phyloP scores from a whole-genome alignment of 2,888 invertebrate genomes.

The Liposcelis brunnea region DNA sequence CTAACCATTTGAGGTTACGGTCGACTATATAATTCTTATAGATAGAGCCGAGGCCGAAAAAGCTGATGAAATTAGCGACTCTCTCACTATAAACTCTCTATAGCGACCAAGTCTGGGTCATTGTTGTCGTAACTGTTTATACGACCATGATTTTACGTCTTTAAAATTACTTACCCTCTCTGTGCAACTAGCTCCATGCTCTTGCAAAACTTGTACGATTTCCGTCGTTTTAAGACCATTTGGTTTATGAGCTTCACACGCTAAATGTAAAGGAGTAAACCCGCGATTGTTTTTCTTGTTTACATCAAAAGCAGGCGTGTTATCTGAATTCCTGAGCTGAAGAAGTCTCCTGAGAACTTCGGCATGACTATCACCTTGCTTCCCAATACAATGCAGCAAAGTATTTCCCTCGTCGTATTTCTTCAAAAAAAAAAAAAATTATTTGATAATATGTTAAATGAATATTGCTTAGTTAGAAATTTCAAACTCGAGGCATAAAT shows the following conservation, averaged over 20 bases:
- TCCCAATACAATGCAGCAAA: not conserved
- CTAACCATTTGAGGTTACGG: too few relatives aligned
- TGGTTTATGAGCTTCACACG: slow-evolving; percentile 2
- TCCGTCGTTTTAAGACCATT: not conserved
- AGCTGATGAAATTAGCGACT: too few relatives aligned
- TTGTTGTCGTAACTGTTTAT: too few relatives aligned
- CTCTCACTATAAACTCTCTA: too few relatives aligned
- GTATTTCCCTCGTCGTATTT: not conserved
- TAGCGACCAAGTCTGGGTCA: too few relatives aligned
- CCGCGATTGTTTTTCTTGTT: not conserved
- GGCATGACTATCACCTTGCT: not conserved
- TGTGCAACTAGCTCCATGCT: too few relatives aligned
- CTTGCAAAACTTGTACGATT: not conserved
- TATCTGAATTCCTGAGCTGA: not conserved
- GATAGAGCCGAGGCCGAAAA: too few relatives aligned
- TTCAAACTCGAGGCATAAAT: too few relatives aligned
- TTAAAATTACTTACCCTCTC: too few relatives aligned
- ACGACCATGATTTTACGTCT: too few relatives aligned
- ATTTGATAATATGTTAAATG: not conserved
- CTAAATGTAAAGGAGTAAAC: slow-evolving; percentile 2
- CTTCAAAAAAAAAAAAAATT: not conserved
- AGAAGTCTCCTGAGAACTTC: not conserved
- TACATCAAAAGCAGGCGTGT: slow-evolving; percentile 1
- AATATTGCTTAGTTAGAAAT: too few relatives aligned
- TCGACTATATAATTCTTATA: too few relatives aligned